Conservation (phyloP, 2,797 vertebrate genomes). For the Coilia nasus region DNA sequence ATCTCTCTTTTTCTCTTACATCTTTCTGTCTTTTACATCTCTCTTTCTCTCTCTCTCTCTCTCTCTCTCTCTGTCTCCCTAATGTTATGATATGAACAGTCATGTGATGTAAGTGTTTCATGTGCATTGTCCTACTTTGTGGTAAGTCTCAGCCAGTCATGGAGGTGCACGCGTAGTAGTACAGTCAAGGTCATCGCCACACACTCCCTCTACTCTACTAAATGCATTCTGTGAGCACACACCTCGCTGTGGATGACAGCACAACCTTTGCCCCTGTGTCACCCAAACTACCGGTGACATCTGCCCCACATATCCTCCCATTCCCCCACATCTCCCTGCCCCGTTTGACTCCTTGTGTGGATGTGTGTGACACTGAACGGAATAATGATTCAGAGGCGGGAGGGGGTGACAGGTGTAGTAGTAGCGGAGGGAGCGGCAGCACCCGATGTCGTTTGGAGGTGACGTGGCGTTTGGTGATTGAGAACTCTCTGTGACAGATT, state of each 20-base stretch:
- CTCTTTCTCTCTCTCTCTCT: background rate
- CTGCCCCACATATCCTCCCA: background rate
- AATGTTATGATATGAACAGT: background rate
- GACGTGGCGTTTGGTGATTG: constrained; percentile 40
- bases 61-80: background rate
- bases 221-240: background rate
- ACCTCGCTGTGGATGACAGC: background rate
- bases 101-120: no score
- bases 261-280: background rate
- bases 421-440: background rate
- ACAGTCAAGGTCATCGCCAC: background rate
- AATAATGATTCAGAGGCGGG: background rate
- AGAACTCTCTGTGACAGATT: constrained; percentile 47
- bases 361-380: background rate
- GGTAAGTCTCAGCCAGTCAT: background rate
- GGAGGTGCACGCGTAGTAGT: background rate
- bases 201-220: background rate
- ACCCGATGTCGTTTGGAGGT: constrained; percentile 12
- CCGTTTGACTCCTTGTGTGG: background rate
- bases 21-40: background rate
- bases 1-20: no score
- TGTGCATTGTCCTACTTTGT: background rate
- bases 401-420: background rate
- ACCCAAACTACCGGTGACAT: background rate
- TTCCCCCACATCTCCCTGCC: background rate